Evolutionary conservation across 2,888 invertebrate species (phyloP).

Genomic region (Glaucopsyche alexis): DNA sequence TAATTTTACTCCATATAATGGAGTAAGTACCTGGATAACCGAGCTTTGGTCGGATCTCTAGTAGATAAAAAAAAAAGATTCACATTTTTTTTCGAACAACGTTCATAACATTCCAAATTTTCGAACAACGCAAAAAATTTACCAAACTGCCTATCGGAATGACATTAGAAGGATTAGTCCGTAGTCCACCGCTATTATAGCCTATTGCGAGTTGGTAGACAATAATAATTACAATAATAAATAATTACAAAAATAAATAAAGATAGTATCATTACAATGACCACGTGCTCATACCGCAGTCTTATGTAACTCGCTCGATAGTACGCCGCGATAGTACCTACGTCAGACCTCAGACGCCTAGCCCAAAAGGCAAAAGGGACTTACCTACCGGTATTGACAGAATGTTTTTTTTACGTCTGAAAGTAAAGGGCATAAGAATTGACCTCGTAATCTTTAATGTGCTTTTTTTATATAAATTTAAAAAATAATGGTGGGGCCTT

Average conservation of each 20-base stretch:
- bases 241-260: not conserved
- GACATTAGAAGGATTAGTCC: not conserved
- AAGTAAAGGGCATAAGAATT: not conserved
- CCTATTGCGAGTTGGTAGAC: not conserved
- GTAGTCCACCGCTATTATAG: not conserved
- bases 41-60: too few relatives aligned
- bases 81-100: too few relatives aligned
- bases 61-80: too few relatives aligned
- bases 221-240: not conserved
- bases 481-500: not conserved
- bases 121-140: too few relatives aligned
- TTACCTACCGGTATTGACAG: not conserved
- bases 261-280: slow-evolving; percentile 41
- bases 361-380: slow-evolving; percentile 38
- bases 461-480: not conserved
- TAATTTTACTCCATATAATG: too few relatives aligned
- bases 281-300: slow-evolving; percentile 67
- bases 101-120: too few relatives aligned
- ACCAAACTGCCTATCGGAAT: too few relatives aligned
- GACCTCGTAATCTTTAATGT: not conserved
- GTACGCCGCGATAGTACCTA: slow-evolving; percentile 49
- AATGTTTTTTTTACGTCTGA: not conserved
- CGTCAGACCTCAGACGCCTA: slow-evolving; percentile 46
- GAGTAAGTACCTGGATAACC: too few relatives aligned
- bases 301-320: slow-evolving; percentile 74